Evolutionary conservation across 2,113 vertebrate genomes (phyloP).

Genomic region (Tretioscincus oriximinensis): DNA sequence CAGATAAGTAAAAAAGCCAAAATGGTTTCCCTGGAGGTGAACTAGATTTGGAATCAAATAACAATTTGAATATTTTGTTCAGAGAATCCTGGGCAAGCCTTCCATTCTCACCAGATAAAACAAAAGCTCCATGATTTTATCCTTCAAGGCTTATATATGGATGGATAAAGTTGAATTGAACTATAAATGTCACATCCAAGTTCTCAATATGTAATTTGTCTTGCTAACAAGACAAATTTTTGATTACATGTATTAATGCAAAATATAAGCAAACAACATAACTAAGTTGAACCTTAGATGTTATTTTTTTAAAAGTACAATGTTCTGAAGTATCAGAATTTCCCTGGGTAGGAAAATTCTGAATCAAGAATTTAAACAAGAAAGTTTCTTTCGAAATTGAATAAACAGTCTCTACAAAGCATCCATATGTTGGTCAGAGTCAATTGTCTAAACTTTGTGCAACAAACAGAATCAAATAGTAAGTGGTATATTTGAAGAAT

Average conservation of each 20-base stretch:
- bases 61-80: neutral
- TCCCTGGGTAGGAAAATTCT: slow-evolving; percentile 44
- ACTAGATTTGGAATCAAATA: neutral
- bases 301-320: neutral
- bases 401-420: slow-evolving; percentile 13
- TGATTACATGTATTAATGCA: neutral
- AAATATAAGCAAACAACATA: neutral
- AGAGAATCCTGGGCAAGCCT: neutral
- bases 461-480: slow-evolving; percentile 38
- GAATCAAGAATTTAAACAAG: slow-evolving; percentile 34
- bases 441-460: slow-evolving; percentile 21
- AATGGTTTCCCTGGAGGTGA: neutral
- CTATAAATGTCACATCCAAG: neutral
- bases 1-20: slow-evolving; percentile 39
- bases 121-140: neutral
- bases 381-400: slow-evolving; percentile 36
- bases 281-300: neutral
- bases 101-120: neutral
- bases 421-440: slow-evolving; percentile 15
- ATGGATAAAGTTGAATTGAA: neutral
- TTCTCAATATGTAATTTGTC: neutral
- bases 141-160: neutral
- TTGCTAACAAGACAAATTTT: neutral
- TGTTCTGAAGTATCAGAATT: slow-evolving; percentile 40
- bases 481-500: slow-evolving; percentile 5